phyloP scores from a whole-genome alignment of 2,113 vertebrate genomes.

The Chamaea fasciata region DNA sequence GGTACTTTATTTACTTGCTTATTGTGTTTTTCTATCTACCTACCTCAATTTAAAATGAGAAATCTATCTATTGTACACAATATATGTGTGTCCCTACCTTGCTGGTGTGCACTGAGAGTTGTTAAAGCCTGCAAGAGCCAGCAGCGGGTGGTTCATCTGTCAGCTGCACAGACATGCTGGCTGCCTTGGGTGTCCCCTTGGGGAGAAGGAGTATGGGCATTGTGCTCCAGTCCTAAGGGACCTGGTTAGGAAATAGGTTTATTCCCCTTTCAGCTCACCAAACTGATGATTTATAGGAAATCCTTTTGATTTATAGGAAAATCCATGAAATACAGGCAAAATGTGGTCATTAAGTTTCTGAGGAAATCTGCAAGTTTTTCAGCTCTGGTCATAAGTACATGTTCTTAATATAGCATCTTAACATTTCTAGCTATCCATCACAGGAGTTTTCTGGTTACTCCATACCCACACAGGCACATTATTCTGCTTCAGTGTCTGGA shows the following conservation, averaged over 20 bases:
- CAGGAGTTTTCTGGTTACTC: not conserved
- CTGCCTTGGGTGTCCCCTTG: not conserved
- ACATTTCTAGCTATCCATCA: not conserved
- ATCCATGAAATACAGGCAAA: not conserved
- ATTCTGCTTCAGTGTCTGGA: not conserved
- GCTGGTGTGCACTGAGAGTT: not conserved
- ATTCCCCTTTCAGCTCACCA: not conserved
- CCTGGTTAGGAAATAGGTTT: not conserved
- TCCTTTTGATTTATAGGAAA: not conserved
- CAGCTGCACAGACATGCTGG: not conserved
- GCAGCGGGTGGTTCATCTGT: not conserved
- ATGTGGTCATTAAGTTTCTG: not conserved
- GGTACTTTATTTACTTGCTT: not conserved
- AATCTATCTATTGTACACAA: not conserved
- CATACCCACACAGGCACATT: not conserved
- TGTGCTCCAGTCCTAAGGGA: not conserved
- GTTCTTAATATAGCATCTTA: not conserved
- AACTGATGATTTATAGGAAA: not conserved
- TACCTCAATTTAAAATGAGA: not conserved
- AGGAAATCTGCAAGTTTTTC: not conserved
- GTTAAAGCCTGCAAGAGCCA: not conserved
- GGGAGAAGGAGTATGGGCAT: not conserved
- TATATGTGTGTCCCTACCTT: fast-evolving
- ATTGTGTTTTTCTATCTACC: not conserved
- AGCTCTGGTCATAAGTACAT: not conserved